Evolutionary conservation across 2,888 invertebrate genomes (phyloP).

Genomic region (Tenthredo scrophulariae): DNA sequence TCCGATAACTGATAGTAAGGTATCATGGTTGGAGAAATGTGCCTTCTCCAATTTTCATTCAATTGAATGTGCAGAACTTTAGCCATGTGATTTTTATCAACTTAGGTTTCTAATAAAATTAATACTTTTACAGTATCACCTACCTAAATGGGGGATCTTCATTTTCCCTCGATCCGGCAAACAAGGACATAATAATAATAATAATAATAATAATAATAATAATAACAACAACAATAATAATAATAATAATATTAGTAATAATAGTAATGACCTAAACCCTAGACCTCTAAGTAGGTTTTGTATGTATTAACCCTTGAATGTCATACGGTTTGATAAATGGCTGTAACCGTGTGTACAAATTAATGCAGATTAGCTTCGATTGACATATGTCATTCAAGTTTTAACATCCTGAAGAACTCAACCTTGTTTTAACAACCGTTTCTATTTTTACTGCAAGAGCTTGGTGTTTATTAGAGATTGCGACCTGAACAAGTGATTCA

Average conservation of each 20-base stretch:
- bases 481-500: constrained; percentile 59
- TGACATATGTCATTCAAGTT: neutral
- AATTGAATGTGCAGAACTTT: neutral
- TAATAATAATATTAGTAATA: neutral
- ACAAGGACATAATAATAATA: neutral
- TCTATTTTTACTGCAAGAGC: constrained; percentile 56
- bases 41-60: neutral
- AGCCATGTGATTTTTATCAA: neutral
- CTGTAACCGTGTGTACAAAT: neutral
- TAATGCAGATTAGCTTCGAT: neutral
- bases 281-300: neutral
- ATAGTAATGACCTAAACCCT: neutral
- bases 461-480: constrained; percentile 56
- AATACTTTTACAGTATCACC: neutral
- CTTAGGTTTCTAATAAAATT: neutral
- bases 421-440: constrained; percentile 56
- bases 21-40: neutral
- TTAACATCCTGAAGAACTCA: neutral
- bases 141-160: neutral
- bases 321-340: neutral
- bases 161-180: neutral
- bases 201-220: neutral
- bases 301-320: neutral
- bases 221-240: neutral
- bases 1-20: neutral